phyloP scores from a whole-genome alignment of 2,888 invertebrate genomes.

The Xestia rhomboidea region DNA sequence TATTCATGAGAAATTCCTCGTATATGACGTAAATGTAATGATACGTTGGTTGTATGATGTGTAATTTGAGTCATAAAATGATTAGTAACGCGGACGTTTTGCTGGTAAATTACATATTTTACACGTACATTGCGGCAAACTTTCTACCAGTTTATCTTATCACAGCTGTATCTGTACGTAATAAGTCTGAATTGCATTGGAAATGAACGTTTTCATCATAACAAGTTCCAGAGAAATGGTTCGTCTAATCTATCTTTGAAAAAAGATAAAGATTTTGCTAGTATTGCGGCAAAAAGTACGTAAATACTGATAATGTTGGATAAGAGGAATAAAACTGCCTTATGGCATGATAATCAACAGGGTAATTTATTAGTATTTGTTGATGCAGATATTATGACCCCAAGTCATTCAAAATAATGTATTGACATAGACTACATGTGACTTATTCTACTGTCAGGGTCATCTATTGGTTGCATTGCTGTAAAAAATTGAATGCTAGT shows the following conservation, averaged over 20 bases:
- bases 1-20: slow-evolving; percentile 57
- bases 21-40: slow-evolving; percentile 69
- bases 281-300: slow-evolving; percentile 60
- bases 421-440: background rate
- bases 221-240: slow-evolving; percentile 60
- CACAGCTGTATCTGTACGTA: slow-evolving; percentile 64
- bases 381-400: slow-evolving; percentile 28
- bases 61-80: slow-evolving; percentile 72
- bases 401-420: slow-evolving; percentile 27
- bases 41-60: slow-evolving; percentile 69
- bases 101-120: slow-evolving; percentile 58
- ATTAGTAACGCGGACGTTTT: slow-evolving; percentile 66
- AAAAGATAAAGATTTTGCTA: slow-evolving; percentile 55
- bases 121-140: slow-evolving; percentile 58
- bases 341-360: slow-evolving; percentile 18
- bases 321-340: slow-evolving; percentile 34
- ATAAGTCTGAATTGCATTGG: slow-evolving; percentile 64
- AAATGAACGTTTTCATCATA: slow-evolving; percentile 58
- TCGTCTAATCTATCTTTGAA: slow-evolving; percentile 63
- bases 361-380: slow-evolving; percentile 23
- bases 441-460: slow-evolving; percentile 31
- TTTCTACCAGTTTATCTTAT: slow-evolving; percentile 74
- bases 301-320: slow-evolving; percentile 52
- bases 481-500: background rate
- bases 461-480: slow-evolving; percentile 10